A percentile compares a stretch with the other conserved stretches of the same genome.
Evolutionary conservation across 2,797 vertebrate species (phyloP).

Genomic region (Xenops minutus): DNA sequence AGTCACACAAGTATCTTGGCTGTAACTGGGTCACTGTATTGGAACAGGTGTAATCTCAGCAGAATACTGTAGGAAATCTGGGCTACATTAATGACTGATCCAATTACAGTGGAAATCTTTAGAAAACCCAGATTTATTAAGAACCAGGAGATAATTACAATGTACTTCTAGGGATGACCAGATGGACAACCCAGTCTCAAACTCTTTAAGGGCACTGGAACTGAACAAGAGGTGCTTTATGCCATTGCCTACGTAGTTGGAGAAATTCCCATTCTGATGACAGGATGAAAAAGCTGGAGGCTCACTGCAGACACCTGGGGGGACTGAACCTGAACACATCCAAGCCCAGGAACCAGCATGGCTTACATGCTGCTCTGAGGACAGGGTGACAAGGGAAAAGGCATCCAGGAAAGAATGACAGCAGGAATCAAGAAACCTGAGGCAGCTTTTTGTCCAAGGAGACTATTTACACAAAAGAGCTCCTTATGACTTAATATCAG

Average conservation of each 20-base stretch:
- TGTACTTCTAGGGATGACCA: conserved; percentile 37
- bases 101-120: conserved; percentile 48
- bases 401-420: neutral
- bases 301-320: neutral
- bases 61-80: conserved; percentile 49
- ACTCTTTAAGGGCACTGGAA: neutral
- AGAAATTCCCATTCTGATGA: neutral
- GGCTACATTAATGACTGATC: conserved; percentile 39
- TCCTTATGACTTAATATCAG: neutral
- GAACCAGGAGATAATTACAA: conserved; percentile 20
- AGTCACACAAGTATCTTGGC: neutral
- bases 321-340: neutral
- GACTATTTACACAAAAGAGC: neutral
- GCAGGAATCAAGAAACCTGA: neutral
- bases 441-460: neutral
- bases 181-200: conserved; percentile 18
- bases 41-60: conserved; percentile 61
- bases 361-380: neutral
- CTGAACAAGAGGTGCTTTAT: neutral
- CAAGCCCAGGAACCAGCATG: neutral
- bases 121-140: conserved; percentile 55
- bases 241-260: neutral
- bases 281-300: neutral
- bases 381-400: neutral
- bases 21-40: conserved; percentile 39